Evolutionary conservation across 2,888 invertebrate species (phyloP).

Genomic region (Alloplasta piceator): DNA sequence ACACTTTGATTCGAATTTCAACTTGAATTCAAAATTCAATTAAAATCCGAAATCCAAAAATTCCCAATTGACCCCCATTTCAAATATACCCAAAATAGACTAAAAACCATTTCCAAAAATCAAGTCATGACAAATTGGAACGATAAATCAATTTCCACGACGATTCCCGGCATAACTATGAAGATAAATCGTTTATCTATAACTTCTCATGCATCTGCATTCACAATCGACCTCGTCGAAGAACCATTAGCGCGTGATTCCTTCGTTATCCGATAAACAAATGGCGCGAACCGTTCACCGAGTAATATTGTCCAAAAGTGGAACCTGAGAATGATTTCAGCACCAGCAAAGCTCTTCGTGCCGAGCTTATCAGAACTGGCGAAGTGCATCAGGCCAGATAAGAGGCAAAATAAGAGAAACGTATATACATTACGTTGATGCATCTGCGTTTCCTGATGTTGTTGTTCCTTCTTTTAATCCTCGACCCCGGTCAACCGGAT

Average conservation of each 20-base stretch:
- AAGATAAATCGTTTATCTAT: too few relatives aligned
- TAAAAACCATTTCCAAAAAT: too few relatives aligned
- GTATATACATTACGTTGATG: conserved; percentile 12
- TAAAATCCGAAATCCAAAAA: too few relatives aligned
- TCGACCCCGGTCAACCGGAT: conserved; percentile 43
- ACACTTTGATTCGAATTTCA: too few relatives aligned
- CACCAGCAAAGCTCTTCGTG: background rate
- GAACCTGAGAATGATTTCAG: conserved; percentile 52
- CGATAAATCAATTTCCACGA: too few relatives aligned
- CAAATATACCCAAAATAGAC: too few relatives aligned
- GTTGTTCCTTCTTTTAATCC: conserved; percentile 2
- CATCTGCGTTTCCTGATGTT: background rate
- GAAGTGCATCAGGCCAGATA: conserved; percentile 5
- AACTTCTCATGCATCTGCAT: too few relatives aligned
- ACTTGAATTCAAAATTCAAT: too few relatives aligned
- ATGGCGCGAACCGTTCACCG: conserved; percentile 7
- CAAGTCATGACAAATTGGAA: too few relatives aligned
- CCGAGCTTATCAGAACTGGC: conserved; percentile 39
- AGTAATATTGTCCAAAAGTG: conserved; percentile 38
- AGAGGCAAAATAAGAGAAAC: conserved; percentile 21
- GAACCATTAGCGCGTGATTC: background rate
- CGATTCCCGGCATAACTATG: too few relatives aligned
- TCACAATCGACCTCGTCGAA: too few relatives aligned
- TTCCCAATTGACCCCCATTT: too few relatives aligned
- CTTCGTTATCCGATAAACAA: conserved; percentile 45